Evolutionary conservation across 2,888 invertebrate genomes (phyloP).

Genomic region (Cheilosia vernalis): DNA sequence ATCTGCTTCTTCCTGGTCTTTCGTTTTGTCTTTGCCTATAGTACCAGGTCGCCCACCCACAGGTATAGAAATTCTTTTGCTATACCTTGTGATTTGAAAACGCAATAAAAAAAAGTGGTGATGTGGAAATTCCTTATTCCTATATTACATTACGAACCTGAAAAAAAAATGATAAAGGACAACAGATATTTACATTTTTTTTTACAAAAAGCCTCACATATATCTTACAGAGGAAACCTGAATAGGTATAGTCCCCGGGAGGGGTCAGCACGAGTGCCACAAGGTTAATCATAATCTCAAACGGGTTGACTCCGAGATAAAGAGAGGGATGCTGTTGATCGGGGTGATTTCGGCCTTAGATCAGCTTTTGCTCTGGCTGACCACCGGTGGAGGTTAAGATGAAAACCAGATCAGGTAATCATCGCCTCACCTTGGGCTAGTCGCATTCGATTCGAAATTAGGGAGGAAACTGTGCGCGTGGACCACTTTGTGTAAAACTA

Average conservation of each 20-base stretch:
- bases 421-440: slow-evolving; percentile 58
- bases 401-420: slow-evolving; percentile 70
- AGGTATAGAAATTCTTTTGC: slow-evolving; percentile 48
- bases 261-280: slow-evolving; percentile 57
- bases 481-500: slow-evolving; percentile 46
- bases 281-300: slow-evolving; percentile 67
- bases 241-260: slow-evolving; percentile 25
- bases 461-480: slow-evolving; percentile 50
- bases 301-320: background rate
- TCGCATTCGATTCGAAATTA: slow-evolving; percentile 19
- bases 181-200: slow-evolving; percentile 21
- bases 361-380: slow-evolving; percentile 38
- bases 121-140: slow-evolving; percentile 70
- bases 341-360: slow-evolving; percentile 15
- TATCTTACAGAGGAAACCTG: slow-evolving; percentile 37
- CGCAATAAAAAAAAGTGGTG: slow-evolving; percentile 72
- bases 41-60: slow-evolving; percentile 12
- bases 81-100: slow-evolving; percentile 55
- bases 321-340: slow-evolving; percentile 57
- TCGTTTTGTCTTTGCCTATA: slow-evolving; percentile 13
- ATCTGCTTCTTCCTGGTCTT: background rate
- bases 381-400: slow-evolving; percentile 71
- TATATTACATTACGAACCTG: slow-evolving; percentile 51
- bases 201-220: slow-evolving; percentile 45
- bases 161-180: slow-evolving; percentile 51